Conservation (phyloP, 2,797 vertebrate species). For the Sebastes cheni region DNA sequence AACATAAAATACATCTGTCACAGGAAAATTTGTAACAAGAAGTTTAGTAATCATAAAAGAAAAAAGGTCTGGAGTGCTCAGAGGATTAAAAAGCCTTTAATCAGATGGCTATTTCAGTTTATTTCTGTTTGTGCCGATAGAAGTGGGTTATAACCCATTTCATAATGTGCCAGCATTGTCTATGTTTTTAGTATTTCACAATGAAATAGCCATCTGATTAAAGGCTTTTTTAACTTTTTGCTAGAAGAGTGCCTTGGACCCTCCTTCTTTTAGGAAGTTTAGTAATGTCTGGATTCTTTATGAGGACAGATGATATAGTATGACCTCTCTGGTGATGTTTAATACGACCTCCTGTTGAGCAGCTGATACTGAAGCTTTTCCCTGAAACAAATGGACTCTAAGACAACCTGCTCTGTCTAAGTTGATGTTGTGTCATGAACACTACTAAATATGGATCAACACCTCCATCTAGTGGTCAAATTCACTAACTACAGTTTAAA, state of each 20-base stretch:
- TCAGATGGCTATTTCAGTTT: no score
- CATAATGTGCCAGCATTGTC: no score
- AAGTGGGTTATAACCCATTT: no score
- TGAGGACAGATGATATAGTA: neutral
- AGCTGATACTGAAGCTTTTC: neutral
- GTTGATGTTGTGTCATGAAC: neutral
- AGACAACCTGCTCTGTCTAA: neutral
- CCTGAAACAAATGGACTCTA: neutral
- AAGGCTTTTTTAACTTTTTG: no score
- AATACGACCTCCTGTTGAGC: neutral
- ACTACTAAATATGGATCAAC: neutral
- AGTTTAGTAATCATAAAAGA: neutral
- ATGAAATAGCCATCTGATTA: no score
- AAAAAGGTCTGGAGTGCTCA: accelerated
- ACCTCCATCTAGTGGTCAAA: constrained; percentile 32
- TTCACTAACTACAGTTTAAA: neutral
- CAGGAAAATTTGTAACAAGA: no score
- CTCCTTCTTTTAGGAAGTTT: no score
- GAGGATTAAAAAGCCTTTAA: no score
- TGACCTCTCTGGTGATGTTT: neutral
- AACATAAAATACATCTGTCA: neutral
- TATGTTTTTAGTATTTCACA: no score
- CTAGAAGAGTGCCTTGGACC: no score
- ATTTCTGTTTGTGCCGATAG: no score
- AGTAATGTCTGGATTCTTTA: neutral